Conservation (phyloP, 37 sponge, comb jelly and placozoan species). For the Eunapius fragilis region DNA sequence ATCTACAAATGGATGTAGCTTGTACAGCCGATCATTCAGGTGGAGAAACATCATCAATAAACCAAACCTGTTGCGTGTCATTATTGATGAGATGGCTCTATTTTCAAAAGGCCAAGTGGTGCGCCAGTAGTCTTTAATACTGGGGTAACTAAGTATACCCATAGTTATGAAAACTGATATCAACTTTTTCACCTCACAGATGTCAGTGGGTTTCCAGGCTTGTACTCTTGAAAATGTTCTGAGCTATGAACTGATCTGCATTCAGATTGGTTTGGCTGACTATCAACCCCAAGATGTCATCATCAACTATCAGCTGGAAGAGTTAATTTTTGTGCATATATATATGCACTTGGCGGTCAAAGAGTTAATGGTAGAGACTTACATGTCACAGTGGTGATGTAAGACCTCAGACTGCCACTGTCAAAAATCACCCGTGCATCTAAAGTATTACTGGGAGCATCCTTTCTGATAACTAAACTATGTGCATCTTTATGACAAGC, state of each 20-base stretch:
- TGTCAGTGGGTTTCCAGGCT: background rate
- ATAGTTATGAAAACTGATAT: constrained; percentile 2
- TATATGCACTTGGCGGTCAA: too few species aligned
- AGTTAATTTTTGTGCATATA: too few species aligned
- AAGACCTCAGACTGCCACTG: too few species aligned
- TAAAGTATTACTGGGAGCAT: too few species aligned
- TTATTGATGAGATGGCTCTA: constrained; percentile 1
- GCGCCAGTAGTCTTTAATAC: constrained; percentile 27
- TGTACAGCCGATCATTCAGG: constrained; percentile 37
- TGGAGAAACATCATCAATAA: constrained; percentile 37
- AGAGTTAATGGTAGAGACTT: too few species aligned
- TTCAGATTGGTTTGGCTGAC: constrained; percentile 8
- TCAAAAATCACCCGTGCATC: too few species aligned
- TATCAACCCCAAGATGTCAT: background rate
- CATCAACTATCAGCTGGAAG: background rate
- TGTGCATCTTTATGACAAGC: too few species aligned
- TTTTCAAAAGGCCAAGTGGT: constrained; percentile 24
- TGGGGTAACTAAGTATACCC: constrained; percentile 32
- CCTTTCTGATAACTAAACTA: too few species aligned
- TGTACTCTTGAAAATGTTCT: background rate
- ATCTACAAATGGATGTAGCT: constrained; percentile 34
- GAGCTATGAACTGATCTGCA: constrained; percentile 6
- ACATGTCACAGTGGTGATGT: too few species aligned
- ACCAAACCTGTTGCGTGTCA: constrained; percentile 34
- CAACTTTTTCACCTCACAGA: constrained; percentile 1